Conservation (phyloP, 2,888 invertebrate species). For the Pelosia muscerda region DNA sequence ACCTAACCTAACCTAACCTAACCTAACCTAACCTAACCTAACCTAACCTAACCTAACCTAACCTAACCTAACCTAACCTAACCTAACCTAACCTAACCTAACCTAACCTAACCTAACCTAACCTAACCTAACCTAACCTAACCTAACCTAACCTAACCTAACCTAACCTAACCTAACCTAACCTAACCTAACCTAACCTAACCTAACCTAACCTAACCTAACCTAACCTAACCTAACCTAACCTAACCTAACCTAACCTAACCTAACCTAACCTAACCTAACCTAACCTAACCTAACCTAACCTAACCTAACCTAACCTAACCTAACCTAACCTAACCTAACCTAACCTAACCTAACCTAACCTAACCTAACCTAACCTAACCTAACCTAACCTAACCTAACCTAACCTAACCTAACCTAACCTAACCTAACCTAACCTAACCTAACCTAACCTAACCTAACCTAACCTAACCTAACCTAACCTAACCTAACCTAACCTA, state of each 20-base stretch:
- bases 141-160: conserved; percentile 22
- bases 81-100: conserved; percentile 21
- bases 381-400: conserved; percentile 27
- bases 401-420: conserved; percentile 39
- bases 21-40: conserved; percentile 19
- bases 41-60: conserved; percentile 22
- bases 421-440: conserved; percentile 35
- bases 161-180: conserved; percentile 18
- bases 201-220: conserved; percentile 32
- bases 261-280: conserved; percentile 37
- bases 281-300: conserved; percentile 34
- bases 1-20: conserved; percentile 24
- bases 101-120: conserved; percentile 21
- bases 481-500: conserved; percentile 39
- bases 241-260: conserved; percentile 40
- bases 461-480: conserved; percentile 39
- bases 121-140: conserved; percentile 23
- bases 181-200: conserved; percentile 4
- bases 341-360: conserved; percentile 25
- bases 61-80: conserved; percentile 22
- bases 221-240: conserved; percentile 43
- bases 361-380: conserved; percentile 21
- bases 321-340: conserved; percentile 30
- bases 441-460: conserved; percentile 39
- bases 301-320: conserved; percentile 32